Evolutionary conservation across 2,888 invertebrate species (phyloP).

Genomic region (Patella caerulea): DNA sequence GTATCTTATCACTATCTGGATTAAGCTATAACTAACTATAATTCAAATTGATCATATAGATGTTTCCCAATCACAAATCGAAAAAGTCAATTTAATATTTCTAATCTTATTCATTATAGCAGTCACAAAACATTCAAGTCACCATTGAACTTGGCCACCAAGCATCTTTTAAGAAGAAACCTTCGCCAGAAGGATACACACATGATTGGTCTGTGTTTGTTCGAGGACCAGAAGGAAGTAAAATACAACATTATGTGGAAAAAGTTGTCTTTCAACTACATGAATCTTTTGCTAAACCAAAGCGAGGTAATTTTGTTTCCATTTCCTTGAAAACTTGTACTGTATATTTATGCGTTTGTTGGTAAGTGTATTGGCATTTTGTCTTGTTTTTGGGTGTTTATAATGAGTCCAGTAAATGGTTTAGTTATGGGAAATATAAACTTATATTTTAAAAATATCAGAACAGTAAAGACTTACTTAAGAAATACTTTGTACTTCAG

Average conservation of each 20-base stretch:
- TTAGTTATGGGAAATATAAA: too few relatives aligned
- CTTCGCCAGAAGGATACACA: constrained; percentile 91
- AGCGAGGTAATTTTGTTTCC: constrained; percentile 79
- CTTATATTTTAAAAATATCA: too few relatives aligned
- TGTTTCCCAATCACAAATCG: too few relatives aligned
- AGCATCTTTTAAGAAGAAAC: constrained; percentile 84
- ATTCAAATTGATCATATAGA: too few relatives aligned
- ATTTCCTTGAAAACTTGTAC: not conserved
- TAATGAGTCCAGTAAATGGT: too few relatives aligned
- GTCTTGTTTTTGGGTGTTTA: too few relatives aligned
- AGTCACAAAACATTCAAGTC: constrained; percentile 72
- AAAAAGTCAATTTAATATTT: not conserved
- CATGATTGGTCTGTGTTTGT: constrained; percentile 98
- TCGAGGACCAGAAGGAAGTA: constrained; percentile 87
- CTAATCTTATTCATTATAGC: not conserved
- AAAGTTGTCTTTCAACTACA: constrained; percentile 91
- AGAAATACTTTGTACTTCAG: too few relatives aligned
- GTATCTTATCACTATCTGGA: too few relatives aligned
- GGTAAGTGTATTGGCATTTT: not conserved
- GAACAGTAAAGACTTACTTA: too few relatives aligned
- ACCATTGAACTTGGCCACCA: constrained; percentile 94
- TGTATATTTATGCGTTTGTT: not conserved
- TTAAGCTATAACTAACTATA: too few relatives aligned
- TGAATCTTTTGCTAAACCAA: constrained; percentile 92
- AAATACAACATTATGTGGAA: constrained; percentile 91